These are phyloP conservation scores for Neuroterus valhalla DNA, from an alignment of 1,140 invertebrate species.

Conservation along the genomic window DNA sequence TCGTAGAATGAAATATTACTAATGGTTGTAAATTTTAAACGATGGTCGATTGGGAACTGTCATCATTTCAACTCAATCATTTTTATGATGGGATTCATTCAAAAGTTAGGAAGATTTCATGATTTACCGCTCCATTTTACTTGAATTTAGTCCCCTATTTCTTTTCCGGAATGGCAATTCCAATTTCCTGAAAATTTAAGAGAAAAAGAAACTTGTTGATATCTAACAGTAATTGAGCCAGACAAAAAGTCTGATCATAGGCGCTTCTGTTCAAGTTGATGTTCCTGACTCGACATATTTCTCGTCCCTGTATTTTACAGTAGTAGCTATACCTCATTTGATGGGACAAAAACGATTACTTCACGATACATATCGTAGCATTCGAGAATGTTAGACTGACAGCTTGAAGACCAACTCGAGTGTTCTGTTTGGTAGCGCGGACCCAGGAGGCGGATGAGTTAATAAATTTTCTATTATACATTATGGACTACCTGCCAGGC, in stretches of 20 bases:
- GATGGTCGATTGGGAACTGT: too few relatives aligned
- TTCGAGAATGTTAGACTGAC: constrained; percentile 39
- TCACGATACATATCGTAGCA: constrained; percentile 45
- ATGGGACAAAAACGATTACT: constrained; percentile 35
- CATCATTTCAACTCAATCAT: too few relatives aligned
- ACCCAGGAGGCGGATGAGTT: neutral
- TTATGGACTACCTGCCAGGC: too few relatives aligned
- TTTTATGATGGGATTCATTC: too few relatives aligned
- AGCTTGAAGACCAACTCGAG: constrained; percentile 49
- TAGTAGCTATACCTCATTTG: constrained; percentile 33
- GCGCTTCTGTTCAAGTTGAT: constrained; percentile 27
- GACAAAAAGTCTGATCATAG: neutral
- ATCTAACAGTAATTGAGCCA: neutral
- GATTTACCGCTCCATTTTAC: too few relatives aligned
- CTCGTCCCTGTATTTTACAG: constrained; percentile 3
- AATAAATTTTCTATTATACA: neutral
- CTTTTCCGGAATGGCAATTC: neutral
- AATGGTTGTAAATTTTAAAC: too few relatives aligned
- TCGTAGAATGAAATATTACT: too few relatives aligned
- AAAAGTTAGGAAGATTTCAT: too few relatives aligned
- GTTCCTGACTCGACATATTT: constrained; percentile 38
- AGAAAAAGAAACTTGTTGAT: neutral
- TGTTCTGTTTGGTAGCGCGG: constrained; percentile 51
- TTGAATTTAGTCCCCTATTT: too few relatives aligned
- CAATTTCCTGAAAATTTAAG: neutral